Evolutionary conservation across 2,888 invertebrate genomes (phyloP), one percentile per base, ranked within the genome.

Genomic region (Mythimna pallens): DNA sequence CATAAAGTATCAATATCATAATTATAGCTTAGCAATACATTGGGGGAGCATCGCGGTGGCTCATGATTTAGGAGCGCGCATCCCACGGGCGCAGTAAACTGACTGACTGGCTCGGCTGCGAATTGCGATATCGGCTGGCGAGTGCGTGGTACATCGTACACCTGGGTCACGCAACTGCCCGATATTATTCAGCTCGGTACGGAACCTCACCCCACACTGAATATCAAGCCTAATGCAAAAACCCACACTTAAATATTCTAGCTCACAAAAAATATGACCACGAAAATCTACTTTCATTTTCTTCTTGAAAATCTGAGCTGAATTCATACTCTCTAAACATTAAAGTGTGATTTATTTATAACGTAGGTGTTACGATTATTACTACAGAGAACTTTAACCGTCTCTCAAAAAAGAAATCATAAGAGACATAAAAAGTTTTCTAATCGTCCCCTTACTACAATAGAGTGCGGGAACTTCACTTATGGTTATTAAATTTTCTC

Each of bases 401-500:
- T 79, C 55, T 64, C 25, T 81, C 70, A 76, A 76, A 78, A 65
- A 79, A 79, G 58, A 78, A 77, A 78, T 79, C 76, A 58, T 78
- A 82, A 83, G 80, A 80, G 74, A 82, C 77, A 80, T 80, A 76
- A 75, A 83, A 91, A 89, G 82, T 91, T 91, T 89, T 89, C 83
- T 92, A 92, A 92, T 91, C 88, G 88, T 84, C 85, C 47, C 83
- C 80, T 80, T 82, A 89, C 87, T 87, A 89, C 86, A 88, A 89
- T 87, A 84, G 83, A 87, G 88, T 84, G 84, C 82, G 86, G 86
- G 84, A 89, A 91, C 90, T 90, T 88, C 91, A 91, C 90, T 93
- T 91, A 93, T 91, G 91, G 85, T 92, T 93, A 93, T 94, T 92
- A 92, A 90, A 92, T 93, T 92, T 91, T 84, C 88, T 87, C 74